These are phyloP conservation scores for Ornithoptera priamus DNA, from an alignment of 2,888 invertebrate species.

Conservation along the genomic window DNA sequence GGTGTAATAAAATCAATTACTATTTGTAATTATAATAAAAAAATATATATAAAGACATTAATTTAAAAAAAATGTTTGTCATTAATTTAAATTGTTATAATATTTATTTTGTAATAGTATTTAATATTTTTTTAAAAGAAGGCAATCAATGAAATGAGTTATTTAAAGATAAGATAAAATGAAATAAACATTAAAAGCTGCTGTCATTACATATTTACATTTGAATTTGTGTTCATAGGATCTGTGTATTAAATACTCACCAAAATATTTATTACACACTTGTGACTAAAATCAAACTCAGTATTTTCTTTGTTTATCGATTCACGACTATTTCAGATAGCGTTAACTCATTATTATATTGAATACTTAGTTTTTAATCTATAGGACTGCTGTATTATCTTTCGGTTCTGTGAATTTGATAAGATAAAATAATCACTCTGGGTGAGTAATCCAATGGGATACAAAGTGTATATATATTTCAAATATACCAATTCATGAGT, in stretches of 20 bases:
- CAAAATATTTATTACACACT: neutral
- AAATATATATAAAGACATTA: neutral
- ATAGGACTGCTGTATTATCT: conserved; percentile 17
- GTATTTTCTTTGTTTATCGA: conserved; percentile 4
- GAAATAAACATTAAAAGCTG: neutral
- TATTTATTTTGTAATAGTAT: neutral
- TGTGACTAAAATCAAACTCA: neutral
- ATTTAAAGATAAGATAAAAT: neutral
- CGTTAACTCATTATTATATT: conserved; percentile 17
- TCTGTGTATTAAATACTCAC: neutral
- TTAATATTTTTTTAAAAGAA: neutral
- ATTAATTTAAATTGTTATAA: no score
- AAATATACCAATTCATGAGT: neutral
- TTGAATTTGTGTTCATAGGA: neutral
- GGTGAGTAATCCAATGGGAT: conserved; percentile 7
- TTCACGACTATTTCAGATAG: conserved; percentile 16
- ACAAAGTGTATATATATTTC: conserved; percentile 2
- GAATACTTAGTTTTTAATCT: conserved; percentile 22
- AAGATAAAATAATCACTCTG: conserved; percentile 14
- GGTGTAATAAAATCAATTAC: neutral
- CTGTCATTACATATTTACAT: neutral
- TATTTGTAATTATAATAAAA: neutral
- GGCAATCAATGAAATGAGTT: neutral
- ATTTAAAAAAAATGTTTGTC: no score
- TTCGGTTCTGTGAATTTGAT: conserved; percentile 22